Evolutionary conservation across 2,888 invertebrate genomes (phyloP), one percentile per base, ranked within the genome.

Genomic region (Cataglyphis altisquamis): DNA sequence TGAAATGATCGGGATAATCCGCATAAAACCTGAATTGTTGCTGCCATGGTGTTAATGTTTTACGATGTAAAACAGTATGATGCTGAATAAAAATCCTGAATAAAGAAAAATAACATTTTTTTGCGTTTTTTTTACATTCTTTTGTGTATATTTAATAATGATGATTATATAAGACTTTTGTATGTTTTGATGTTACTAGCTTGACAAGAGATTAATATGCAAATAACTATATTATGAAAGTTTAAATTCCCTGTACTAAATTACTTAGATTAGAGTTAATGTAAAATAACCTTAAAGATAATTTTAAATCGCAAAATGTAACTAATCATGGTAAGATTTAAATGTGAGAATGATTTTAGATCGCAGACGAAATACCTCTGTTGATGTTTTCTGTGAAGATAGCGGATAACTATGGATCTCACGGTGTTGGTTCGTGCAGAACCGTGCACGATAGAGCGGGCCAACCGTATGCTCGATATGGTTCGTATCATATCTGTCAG

Each of bases 1-100:
- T 97, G 83, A 96, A 96, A 94, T 98, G 98, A 4, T 96, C 93
- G 18, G 98, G 98, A 74, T 96, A 95, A 92, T 96, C 95, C 64
- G 96, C 95, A 88, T 96, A 96, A 88, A 95, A 95, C 82, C 96
- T 95, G 73, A 95, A 89, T 90, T 95, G 96, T 82, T 95, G 93
- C 12, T 92, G 91, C 93, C 93, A 95, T 95, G 96, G 95, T 74
- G 87, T 88, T 25, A 88, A 83, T 25, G 25, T 25, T 25, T 86
- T 75, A 29, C 90, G 73, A 84, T 88, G 88, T 83, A 90, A 86
- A 68, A 70, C 84, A 84, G 90, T 92, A 95, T 95, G 95, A 91
- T 87, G 80, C 82, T 93, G 91, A 88, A 48, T 48, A 48, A 48
- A 8, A 48, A 91, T 87, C 89, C 94, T 94, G 60, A 21, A 85